Evolutionary conservation across 2,888 invertebrate genomes (phyloP), one percentile per base, ranked within the genome.

Genomic region (Hecatera dysodea): DNA sequence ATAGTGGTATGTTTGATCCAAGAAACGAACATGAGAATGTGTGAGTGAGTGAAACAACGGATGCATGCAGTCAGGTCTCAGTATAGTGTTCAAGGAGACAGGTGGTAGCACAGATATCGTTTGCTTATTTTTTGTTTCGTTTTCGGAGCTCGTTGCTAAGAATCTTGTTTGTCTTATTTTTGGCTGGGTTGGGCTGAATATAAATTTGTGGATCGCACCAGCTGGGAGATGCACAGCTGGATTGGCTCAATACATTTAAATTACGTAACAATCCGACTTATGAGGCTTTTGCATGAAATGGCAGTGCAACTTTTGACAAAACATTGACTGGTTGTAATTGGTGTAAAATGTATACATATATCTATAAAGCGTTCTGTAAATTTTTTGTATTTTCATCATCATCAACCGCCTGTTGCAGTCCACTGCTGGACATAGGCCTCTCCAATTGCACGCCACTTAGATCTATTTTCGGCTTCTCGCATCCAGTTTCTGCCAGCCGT

Each of bases 101-200:
- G 78, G 67, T 79, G 79, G 33, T 4, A 29, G 29, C 61, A 46
- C 75, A 65, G 67, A 83, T 83, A 83, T 74, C 67, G 50, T 55
- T 73, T 33, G 56, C 39, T 48, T 68, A 70, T 59, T 65, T 39
- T 79, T 83, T 67, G 36, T 42, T 67, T 62, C n/a, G 5, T 44
- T 67, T 79, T 83, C 4, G 44, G 33, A 39, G 65, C 42, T 15
- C 29, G 52, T 64, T 64, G 66, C 60, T 29, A 61, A 60, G 55
- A 53, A 69, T 67, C 52, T 56, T 73, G 66, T 71, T 71, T 12
- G 8, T 77, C 55, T 81, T 78, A 72, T 71, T 78, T 65, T 69
- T 39, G 77, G 27, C 42, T 52, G 59, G 44, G 36, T n/a, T 63
- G 62, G 29, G 42, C 44, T 55, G 24, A 12, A 29, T 72, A 61